Percentiles rank a stretch among this genome's conserved stretches.
phyloP scores from a whole-genome alignment of 2,797 vertebrate genomes.

The Brachyalestes nurse region DNA sequence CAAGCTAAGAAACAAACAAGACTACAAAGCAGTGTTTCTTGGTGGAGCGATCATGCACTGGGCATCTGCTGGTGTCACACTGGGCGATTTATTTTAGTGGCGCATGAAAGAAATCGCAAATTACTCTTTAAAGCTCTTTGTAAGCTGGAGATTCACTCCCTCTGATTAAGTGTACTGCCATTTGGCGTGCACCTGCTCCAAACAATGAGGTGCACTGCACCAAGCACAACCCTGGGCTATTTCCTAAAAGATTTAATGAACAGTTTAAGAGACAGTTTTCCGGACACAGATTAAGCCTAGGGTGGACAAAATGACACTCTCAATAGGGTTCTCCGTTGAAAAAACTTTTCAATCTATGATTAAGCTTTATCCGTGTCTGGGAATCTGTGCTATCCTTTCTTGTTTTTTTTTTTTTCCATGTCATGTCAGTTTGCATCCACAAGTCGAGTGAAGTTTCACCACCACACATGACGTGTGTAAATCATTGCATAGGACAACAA shows the following conservation, averaged over 20 bases:
- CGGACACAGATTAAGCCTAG: slow-evolving; percentile 10
- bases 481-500: slow-evolving; percentile 9
- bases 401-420: background rate
- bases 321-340: slow-evolving; percentile 4
- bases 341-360: slow-evolving; percentile 1
- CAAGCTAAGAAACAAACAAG: slow-evolving; percentile 26
- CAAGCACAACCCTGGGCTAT: slow-evolving; percentile 13
- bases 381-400: background rate
- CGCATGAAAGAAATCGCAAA: slow-evolving; percentile 40
- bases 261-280: slow-evolving; percentile 23
- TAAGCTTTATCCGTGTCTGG: slow-evolving; percentile 16
- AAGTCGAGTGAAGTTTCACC: background rate
- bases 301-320: slow-evolving; percentile 19
- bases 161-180: slow-evolving; percentile 28
- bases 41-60: background rate
- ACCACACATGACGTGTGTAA: background rate
- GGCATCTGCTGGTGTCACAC: slow-evolving; percentile 22
- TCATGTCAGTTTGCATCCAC: background rate
- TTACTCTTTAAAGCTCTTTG: slow-evolving; percentile 16
- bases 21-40: slow-evolving; percentile 15
- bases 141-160: slow-evolving; percentile 7
- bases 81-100: slow-evolving; percentile 24
- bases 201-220: slow-evolving; percentile 32
- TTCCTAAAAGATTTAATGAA: slow-evolving; percentile 38
- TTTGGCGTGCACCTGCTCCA: slow-evolving; percentile 49